phyloP scores from a whole-genome alignment of 1,140 invertebrate species.

The Drosophila virilis region DNA sequence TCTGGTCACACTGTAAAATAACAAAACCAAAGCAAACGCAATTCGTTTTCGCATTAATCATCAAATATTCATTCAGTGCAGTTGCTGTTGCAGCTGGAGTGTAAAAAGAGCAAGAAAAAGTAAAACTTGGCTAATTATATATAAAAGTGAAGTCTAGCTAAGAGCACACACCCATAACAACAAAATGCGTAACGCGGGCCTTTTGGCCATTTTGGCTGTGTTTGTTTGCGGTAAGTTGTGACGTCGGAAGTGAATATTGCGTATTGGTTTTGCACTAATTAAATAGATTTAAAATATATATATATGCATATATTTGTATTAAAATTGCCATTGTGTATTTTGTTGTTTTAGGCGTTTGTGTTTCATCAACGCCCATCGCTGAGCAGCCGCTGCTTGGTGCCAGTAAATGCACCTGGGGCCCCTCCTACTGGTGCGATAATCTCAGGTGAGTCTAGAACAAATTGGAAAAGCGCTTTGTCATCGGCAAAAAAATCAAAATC shows the following conservation, averaged over 20 bases:
- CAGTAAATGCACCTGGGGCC: conserved; percentile 91
- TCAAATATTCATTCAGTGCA: conserved; percentile 43
- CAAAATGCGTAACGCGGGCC: conserved; percentile 66
- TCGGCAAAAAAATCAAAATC: conserved; percentile 13
- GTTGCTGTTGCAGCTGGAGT: conserved; percentile 47
- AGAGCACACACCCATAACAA: conserved; percentile 1
- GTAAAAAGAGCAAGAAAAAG: conserved; percentile 17
- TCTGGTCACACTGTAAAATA: conserved; percentile 32
- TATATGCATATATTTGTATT: conserved; percentile 18
- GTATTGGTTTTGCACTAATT: conserved; percentile 42
- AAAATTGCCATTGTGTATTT: conserved; percentile 29
- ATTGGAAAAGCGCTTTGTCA: conserved; percentile 50
- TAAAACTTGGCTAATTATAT: conserved; percentile 10
- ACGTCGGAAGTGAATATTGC: conserved; percentile 36
- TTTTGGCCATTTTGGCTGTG: conserved; percentile 74
- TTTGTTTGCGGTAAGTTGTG: conserved; percentile 66
- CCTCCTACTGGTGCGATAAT: conserved; percentile 93
- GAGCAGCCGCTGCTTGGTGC: conserved; percentile 84
- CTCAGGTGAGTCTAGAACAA: conserved; percentile 85
- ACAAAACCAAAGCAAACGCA: conserved; percentile 42
- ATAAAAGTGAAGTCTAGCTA: neutral
- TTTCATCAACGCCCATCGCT: conserved; percentile 73
- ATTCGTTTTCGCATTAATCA: conserved; percentile 46
- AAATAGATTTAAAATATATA: conserved; percentile 39
- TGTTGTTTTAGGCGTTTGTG: conserved; percentile 53